phyloP scores from a whole-genome alignment of 2,888 invertebrate species.

The Lucinisca nassula region DNA sequence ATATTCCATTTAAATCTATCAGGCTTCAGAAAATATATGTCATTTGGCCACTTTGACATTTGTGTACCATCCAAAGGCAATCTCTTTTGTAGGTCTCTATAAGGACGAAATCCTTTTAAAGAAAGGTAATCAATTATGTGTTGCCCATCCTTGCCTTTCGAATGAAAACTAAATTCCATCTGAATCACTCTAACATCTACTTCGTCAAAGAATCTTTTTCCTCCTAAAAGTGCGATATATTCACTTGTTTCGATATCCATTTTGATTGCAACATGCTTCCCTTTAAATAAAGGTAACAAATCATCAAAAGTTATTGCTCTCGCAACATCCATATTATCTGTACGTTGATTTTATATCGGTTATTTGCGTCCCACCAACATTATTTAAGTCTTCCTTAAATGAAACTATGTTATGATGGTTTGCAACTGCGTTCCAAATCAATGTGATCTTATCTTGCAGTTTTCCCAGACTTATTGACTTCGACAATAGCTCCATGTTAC shows the following conservation, averaged over 20 bases:
- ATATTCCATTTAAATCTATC: too few relatives aligned
- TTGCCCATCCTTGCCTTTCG: not conserved
- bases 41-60: not conserved
- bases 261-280: slow-evolving; percentile 13
- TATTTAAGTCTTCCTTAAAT: too few relatives aligned
- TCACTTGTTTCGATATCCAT: slow-evolving; percentile 9
- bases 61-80: not conserved
- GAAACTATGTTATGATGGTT: too few relatives aligned
- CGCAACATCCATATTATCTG: not conserved
- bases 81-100: not conserved
- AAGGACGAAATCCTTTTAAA: slow-evolving; percentile 13
- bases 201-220: slow-evolving; percentile 16
- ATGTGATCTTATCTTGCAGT: too few relatives aligned
- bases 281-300: slow-evolving; percentile 15
- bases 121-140: slow-evolving; percentile 15
- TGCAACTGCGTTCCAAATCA: too few relatives aligned
- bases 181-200: slow-evolving; percentile 9
- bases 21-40: not conserved
- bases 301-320: slow-evolving; percentile 25
- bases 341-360: too few relatives aligned
- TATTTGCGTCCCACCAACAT: too few relatives aligned
- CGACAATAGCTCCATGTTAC: too few relatives aligned
- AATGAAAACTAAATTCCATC: slow-evolving; percentile 23
- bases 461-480: too few relatives aligned
- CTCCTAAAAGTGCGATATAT: not conserved